A percentile compares a stretch with the other conserved stretches of the same genome.
Evolutionary conservation across 2,113 vertebrate species (phyloP).

Genomic region (Labeo catla): DNA sequence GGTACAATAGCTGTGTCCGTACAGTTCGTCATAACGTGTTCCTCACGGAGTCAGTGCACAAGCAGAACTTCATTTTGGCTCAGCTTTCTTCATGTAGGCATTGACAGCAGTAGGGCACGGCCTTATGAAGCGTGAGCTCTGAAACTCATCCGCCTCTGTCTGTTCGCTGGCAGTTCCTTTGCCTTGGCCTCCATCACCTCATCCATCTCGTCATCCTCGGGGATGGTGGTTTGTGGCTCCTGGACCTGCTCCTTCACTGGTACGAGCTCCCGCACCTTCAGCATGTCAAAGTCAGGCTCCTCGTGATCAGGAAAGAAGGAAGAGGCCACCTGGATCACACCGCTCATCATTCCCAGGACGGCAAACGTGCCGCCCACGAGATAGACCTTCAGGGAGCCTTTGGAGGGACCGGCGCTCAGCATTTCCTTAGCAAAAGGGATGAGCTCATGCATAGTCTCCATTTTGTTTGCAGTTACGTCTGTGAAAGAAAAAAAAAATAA

Average conservation of each 20-base stretch:
- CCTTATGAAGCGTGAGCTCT: constrained; percentile 67
- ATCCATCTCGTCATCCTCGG: constrained; percentile 47
- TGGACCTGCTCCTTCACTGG: constrained; percentile 41
- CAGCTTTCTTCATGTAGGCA: neutral
- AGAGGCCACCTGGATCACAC: constrained; percentile 82
- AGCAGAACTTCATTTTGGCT: constrained; percentile 34
- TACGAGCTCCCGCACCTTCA: constrained; percentile 6
- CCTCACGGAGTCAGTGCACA: constrained; percentile 35
- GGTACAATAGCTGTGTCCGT: constrained; percentile 46
- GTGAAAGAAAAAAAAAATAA: neutral
- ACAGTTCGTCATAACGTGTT: constrained; percentile 17
- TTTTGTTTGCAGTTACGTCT: constrained; percentile 60
- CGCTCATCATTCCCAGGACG: constrained; percentile 79
- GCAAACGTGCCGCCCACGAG: constrained; percentile 87
- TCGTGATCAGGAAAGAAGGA: constrained; percentile 76
- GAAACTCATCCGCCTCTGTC: constrained; percentile 61
- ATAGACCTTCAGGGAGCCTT: constrained; percentile 85
- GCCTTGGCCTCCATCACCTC: constrained; percentile 50
- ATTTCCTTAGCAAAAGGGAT: constrained; percentile 87
- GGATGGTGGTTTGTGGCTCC: constrained; percentile 37
- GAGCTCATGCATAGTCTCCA: constrained; percentile 85
- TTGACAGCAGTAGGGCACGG: constrained; percentile 6
- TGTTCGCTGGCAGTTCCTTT: constrained; percentile 53
- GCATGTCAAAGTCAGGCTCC: constrained; percentile 58
- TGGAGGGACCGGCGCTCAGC: constrained; percentile 77